Evolutionary conservation across 2,888 invertebrate species (phyloP), one percentile per base, ranked within the genome.

Genomic region (Oxytorus armatus): DNA sequence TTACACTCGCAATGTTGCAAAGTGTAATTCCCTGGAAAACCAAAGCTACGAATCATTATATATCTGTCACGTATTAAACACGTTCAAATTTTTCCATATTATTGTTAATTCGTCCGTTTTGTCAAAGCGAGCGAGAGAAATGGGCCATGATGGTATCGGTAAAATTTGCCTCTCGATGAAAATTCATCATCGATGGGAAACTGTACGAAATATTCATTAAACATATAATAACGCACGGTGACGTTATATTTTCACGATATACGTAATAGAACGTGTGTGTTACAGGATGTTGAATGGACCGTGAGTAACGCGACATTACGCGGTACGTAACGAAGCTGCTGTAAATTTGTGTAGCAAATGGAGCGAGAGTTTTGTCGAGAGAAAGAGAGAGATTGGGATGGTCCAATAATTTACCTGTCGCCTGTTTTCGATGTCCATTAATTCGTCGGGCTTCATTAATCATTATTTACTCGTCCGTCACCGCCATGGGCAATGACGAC

Each of bases 261-360:
- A 10, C 23, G 36, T 23, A 29, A 11, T 21, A 33, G 16, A 29
- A 57, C 23, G 70, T 14, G 49, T 33, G 57, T 77, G 69, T 55
- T 57, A 61, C 49, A 51, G 21, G 33, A 25, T 33, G 11, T 33
- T 21, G 33, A 18, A 51, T 39, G 36, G 51, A 59, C 63, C 55
- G 73, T 21, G 77, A 77, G 44, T 81, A 70, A 70, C 69, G 44
- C 69, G 65, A 77, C 69, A 70, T 81, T 77, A 69, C 72, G 79
- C 47, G 55, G 77, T 74, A 47, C 81, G 82, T 82, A 84, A 84
- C 74, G 61, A 72, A 81, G 77, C 77, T 79, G 53, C 72, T 82
- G 84, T 83, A 79, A 84, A 83, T 81, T 77, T 74, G 69, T 39
- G 69, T 23, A 51, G 81, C 21, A 70, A 77, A 77, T 70, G 44